Conservation (phyloP, 2,797 vertebrate species). For the Bradypus variegatus region DNA sequence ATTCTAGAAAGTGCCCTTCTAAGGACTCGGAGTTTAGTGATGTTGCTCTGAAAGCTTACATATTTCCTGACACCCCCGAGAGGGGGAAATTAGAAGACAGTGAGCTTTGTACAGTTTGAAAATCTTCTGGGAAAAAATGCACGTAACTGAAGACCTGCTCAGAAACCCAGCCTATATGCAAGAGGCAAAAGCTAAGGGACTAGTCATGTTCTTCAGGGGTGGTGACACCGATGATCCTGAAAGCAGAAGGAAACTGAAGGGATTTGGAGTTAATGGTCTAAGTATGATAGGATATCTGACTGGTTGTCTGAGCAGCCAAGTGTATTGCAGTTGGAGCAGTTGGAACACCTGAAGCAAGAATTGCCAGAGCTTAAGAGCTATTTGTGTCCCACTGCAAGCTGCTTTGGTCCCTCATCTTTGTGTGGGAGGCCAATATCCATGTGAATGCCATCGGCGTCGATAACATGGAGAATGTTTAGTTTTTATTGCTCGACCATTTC, state of each 20-base stretch:
- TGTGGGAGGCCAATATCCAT: conserved; percentile 68
- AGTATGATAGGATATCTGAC: conserved; percentile 98
- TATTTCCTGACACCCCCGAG: too few species aligned
- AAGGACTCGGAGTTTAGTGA: too few species aligned
- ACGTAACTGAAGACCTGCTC: conserved; percentile 90
- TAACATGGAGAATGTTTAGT: conserved; percentile 65
- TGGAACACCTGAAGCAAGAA: conserved; percentile 84
- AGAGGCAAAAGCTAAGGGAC: conserved; percentile 87
- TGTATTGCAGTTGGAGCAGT: conserved; percentile 93
- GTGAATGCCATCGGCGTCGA: conserved; percentile 68
- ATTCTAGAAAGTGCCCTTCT: too few species aligned
- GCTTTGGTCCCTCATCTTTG: conserved; percentile 75
- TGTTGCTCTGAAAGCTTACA: too few species aligned
- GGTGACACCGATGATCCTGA: conserved; percentile 68
- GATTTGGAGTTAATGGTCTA: conserved; percentile 89
- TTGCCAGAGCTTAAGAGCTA: conserved; percentile 67
- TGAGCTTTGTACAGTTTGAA: too few species aligned
- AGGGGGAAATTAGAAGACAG: too few species aligned
- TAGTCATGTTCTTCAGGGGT: conserved; percentile 97
- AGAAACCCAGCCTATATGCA: conserved; percentile 80
- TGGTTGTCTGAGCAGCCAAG: conserved; percentile 85
- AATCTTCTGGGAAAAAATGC: conserved; percentile 95
- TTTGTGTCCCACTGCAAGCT: conserved; percentile 81
- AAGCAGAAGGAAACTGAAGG: conserved; percentile 86
- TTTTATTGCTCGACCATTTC: conserved; percentile 27